These are phyloP conservation scores for Leptodactylus fuscus DNA, from an alignment of 2,113 vertebrate genomes.

Conservation along the genomic window DNA sequence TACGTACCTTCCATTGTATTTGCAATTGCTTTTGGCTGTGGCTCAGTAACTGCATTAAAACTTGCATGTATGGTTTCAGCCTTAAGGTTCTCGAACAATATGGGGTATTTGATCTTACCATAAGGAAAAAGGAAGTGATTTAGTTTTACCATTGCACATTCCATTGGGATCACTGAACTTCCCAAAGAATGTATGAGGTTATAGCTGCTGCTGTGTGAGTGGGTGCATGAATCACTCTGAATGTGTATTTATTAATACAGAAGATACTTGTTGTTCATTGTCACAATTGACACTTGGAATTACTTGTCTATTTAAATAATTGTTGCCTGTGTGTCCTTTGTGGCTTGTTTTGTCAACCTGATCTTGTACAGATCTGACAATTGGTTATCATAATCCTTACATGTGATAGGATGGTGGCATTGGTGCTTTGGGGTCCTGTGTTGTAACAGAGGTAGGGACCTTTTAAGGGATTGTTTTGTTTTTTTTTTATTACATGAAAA, in stretches of 20 bases:
- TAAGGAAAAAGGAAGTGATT: not conserved
- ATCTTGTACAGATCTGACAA: not conserved
- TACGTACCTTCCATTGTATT: too few species aligned
- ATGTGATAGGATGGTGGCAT: not conserved
- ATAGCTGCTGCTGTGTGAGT: slow-evolving; percentile 36
- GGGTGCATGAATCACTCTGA: slow-evolving; percentile 12
- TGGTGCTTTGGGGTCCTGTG: not conserved
- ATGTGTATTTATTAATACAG: slow-evolving; percentile 52
- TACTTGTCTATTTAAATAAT: slow-evolving; percentile 4
- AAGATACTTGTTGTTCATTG: not conserved
- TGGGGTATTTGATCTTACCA: not conserved
- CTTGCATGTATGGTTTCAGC: too few species aligned
- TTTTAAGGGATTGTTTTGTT: not conserved
- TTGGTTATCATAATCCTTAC: not conserved
- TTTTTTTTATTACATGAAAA: not conserved
- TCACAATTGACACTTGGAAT: slow-evolving; percentile 6
- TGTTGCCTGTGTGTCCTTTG: not conserved
- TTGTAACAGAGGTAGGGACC: not conserved
- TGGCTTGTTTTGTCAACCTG: not conserved
- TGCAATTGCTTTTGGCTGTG: too few species aligned
- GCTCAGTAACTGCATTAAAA: too few species aligned
- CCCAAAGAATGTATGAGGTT: not conserved
- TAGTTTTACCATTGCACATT: slow-evolving; percentile 38
- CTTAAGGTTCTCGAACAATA: too few species aligned
- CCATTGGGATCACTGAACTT: not conserved